Evolutionary conservation across 2,113 vertebrate species (phyloP).

Genomic region (Ammodytes dubius): DNA sequence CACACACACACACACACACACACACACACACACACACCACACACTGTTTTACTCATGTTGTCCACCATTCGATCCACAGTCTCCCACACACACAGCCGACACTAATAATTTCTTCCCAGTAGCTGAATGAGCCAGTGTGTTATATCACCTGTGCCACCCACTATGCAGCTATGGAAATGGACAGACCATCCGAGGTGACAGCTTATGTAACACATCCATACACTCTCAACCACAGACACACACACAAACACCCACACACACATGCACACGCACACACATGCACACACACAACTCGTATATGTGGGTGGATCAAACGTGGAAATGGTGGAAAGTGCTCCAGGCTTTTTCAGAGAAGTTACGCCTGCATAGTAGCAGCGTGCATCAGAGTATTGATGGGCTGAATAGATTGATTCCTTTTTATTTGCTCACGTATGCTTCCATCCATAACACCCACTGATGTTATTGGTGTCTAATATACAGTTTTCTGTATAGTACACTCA

Average conservation of each 20-base stretch:
- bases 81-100: not conserved
- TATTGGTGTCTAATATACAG: not conserved
- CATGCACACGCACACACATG: not conserved
- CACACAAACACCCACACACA: not conserved
- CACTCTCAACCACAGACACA: not conserved
- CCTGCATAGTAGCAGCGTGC: not conserved
- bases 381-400: slow-evolving; percentile 31
- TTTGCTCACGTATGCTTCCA: not conserved
- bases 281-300: not conserved
- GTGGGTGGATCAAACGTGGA: slow-evolving; percentile 50
- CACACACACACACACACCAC: not conserved
- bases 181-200: not conserved
- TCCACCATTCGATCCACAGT: not conserved
- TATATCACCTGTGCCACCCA: not conserved
- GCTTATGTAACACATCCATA: slow-evolving; percentile 42
- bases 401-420: slow-evolving; percentile 27
- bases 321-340: slow-evolving; percentile 63
- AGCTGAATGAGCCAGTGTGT: not conserved
- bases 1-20: not conserved
- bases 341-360: slow-evolving; percentile 23
- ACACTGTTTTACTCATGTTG: not conserved
- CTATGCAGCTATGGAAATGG: not conserved
- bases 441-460: not conserved
- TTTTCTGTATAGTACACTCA: not conserved
- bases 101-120: not conserved